A percentile compares a stretch with the other conserved stretches of the same genome.
phyloP scores from a whole-genome alignment of 2,113 vertebrate genomes.

The Sinocyclocheilus anophthalmus region DNA sequence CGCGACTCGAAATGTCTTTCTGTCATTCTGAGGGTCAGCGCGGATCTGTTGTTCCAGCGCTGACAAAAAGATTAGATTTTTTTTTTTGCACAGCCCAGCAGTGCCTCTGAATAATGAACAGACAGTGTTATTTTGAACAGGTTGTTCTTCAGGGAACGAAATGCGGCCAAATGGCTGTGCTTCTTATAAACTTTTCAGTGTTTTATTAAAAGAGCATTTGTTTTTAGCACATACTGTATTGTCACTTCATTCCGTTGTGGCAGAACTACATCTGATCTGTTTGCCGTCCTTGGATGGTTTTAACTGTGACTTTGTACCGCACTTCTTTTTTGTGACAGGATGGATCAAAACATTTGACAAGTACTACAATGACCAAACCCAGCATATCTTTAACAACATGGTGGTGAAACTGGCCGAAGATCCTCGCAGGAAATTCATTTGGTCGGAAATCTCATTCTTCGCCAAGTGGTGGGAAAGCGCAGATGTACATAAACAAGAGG shows the following conservation, averaged over 20 bases:
- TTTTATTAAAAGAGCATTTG: conserved; percentile 50
- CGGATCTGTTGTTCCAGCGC: conserved; percentile 37
- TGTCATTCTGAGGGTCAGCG: conserved; percentile 8
- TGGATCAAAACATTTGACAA: conserved; percentile 99
- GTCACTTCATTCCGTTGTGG: background rate
- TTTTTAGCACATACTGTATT: background rate
- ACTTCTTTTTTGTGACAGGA: conserved; percentile 71
- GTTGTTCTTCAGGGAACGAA: conserved; percentile 1
- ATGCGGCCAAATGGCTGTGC: background rate
- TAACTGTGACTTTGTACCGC: background rate
- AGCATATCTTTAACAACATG: conserved; percentile 98
- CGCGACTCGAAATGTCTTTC: background rate
- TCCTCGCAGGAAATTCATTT: conserved; percentile 92
- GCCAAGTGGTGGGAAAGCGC: conserved; percentile 97
- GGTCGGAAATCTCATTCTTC: conserved; percentile 96
- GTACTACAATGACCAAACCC: conserved; percentile 95
- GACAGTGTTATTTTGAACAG: conserved; percentile 43
- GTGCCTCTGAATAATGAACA: conserved; percentile 42
- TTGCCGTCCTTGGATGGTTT: background rate
- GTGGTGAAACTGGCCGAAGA: conserved; percentile 93
- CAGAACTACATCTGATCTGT: background rate
- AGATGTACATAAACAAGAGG: conserved; percentile 84
- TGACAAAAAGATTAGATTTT: conserved; percentile 5
- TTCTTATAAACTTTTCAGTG: background rate
- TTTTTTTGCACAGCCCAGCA: conserved; percentile 7